Evolutionary conservation across 2,797 vertebrate species (phyloP).

Genomic region (Orestias chungarensis): DNA sequence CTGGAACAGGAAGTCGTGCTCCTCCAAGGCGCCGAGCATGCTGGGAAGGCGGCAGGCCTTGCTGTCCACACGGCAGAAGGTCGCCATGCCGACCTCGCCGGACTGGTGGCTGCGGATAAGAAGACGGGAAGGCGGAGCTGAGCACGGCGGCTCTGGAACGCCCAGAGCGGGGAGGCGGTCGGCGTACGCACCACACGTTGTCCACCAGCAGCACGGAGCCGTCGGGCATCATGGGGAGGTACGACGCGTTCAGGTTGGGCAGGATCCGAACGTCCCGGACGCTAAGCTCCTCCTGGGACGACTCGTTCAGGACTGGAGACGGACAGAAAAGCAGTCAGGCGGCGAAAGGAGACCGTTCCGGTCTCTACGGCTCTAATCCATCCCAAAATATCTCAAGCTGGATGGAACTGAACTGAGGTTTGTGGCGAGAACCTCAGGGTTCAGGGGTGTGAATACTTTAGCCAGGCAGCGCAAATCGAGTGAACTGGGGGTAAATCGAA

Average conservation of each 20-base stretch:
- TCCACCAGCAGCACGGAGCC: slow-evolving; percentile 94
- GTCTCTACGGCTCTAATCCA: no score
- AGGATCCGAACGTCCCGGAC: slow-evolving; percentile 87
- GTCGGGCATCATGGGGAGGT: slow-evolving; percentile 94
- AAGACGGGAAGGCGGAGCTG: not conserved
- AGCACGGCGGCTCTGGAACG: not conserved
- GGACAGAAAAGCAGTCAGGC: slow-evolving; percentile 45
- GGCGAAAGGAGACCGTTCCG: no score
- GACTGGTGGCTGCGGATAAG: slow-evolving; percentile 86
- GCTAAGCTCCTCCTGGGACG: slow-evolving; percentile 91
- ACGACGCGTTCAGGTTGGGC: slow-evolving; percentile 93
- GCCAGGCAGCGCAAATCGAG: not conserved
- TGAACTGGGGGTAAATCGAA: slow-evolving; percentile 29
- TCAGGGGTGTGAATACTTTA: not conserved
- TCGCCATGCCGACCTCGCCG: slow-evolving; percentile 90
- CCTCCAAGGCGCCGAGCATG: slow-evolving; percentile 89
- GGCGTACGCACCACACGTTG: slow-evolving; percentile 89
- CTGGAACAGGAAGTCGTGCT: slow-evolving; percentile 94
- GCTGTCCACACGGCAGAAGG: slow-evolving; percentile 88
- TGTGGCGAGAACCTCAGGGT: no score
- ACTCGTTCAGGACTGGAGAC: slow-evolving; percentile 91
- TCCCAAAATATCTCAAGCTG: no score
- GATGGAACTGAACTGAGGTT: no score
- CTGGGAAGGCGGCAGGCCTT: slow-evolving; percentile 84
- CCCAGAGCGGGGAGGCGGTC: no score